Evolutionary conservation across 2,888 invertebrate species (phyloP), one percentile per base, ranked within the genome.

Genomic region (Tanytarsus gracilentus): DNA sequence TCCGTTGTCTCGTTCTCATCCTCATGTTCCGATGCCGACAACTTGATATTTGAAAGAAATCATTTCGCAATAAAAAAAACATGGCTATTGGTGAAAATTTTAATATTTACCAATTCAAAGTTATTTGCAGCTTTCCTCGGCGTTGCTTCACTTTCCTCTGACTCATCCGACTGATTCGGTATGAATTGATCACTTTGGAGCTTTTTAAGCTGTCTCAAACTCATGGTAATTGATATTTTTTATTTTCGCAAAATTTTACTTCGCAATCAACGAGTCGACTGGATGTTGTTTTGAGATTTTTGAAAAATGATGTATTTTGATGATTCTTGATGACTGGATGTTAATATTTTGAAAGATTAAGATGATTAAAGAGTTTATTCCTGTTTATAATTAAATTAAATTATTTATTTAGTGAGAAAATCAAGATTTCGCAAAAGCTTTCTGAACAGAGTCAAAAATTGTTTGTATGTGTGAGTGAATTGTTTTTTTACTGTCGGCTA

Each of bases 1-100:
- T 64, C 77, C 75, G 82, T 81, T 26, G 79, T 80, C 68, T 82
- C 80, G 67, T 79, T 78, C 67, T 84, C 83, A 67, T 83, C 83
- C 67, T 83, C 83, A 1, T 48, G 58, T 23, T 58, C 58, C n/a
- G 39, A 39, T 4, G 48, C 25, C 7, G 58, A 58, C 11, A 58
- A 30, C 58, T 58, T 26, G 16, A 56, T 27, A 21, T 3, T 26
- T 44, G 27, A n/a, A 30, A 33, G 29, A 21, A 52, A 27, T 39
- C 39, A 50, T 5, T 26, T 8, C 18, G 3, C 29, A 33, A 14
- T 52, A 18, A 8, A 27, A 51, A 27, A 25, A 29, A 26, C n/a
- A 40, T 16, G 2, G 2, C 7, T n/a, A 21, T 18, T 29, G 29
- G 33, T 11, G 3, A 29, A n/a, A 29, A 11, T 51, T 51, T 25